A percentile compares a stretch with the other conserved stretches of the same genome.
Evolutionary conservation across 1,140 invertebrate species (phyloP).

Genomic region (Drosophila subpulchrella): DNA sequence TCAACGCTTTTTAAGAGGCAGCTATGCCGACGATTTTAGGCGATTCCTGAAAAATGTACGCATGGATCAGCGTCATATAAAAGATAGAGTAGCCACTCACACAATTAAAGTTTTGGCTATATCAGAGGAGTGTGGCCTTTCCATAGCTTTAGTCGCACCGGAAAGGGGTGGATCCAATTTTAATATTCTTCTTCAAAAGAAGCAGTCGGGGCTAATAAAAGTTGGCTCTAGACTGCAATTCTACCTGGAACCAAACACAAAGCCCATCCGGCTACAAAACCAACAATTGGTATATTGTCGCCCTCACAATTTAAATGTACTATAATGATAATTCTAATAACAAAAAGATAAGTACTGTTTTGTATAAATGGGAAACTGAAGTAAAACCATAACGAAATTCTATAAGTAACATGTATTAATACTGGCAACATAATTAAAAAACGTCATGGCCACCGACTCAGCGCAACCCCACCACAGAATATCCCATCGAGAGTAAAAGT

Average conservation of each 20-base stretch:
- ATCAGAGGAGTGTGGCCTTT: not conserved
- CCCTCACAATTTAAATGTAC: slow-evolving; percentile 7
- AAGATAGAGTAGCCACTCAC: slow-evolving; percentile 1
- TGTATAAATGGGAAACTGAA: no score
- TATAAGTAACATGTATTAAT: not conserved
- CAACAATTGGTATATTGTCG: slow-evolving; percentile 17
- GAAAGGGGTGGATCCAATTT: not conserved
- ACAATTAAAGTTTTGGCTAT: slow-evolving; percentile 1
- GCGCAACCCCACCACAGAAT: not conserved
- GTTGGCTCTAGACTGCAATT: slow-evolving; percentile 10
- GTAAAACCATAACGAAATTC: no score
- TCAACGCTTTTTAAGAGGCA: slow-evolving; percentile 7
- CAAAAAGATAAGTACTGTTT: no score
- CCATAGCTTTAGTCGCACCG: slow-evolving; percentile 5
- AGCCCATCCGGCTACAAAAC: slow-evolving; percentile 6
- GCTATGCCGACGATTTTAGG: slow-evolving; percentile 9
- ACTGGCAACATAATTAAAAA: not conserved
- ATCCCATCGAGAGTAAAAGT: slow-evolving; percentile 58
- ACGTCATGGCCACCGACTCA: slow-evolving; percentile 15
- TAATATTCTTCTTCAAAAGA: slow-evolving; percentile 13
- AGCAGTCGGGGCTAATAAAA: not conserved
- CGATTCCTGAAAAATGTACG: not conserved
- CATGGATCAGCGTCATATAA: slow-evolving; percentile 30
- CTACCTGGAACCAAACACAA: slow-evolving; percentile 4
- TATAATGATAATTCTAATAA: not conserved